Evolutionary conservation across 2,888 invertebrate genomes (phyloP).

Genomic region (Panopea generosa): DNA sequence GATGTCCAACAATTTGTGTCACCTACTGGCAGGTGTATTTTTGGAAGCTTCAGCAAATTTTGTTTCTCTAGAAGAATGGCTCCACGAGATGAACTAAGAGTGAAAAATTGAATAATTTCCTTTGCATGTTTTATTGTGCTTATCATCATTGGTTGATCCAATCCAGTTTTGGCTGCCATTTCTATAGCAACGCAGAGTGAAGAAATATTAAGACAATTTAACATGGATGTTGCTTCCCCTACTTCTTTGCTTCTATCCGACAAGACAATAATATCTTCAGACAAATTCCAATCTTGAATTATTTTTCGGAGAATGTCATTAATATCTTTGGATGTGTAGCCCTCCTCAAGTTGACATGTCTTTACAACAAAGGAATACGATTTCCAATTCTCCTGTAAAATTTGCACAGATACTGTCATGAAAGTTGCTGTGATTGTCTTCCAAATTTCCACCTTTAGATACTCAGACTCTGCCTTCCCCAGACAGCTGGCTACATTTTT

Average conservation of each 20-base stretch:
- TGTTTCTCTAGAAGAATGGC: constrained; percentile 36
- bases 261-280: constrained; percentile 31
- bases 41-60: constrained; percentile 20
- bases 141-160: constrained; percentile 11
- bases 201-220: constrained; percentile 20
- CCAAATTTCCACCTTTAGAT: constrained; percentile 59
- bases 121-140: constrained; percentile 20
- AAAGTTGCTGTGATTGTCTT: constrained; percentile 35
- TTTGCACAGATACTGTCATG: constrained; percentile 44
- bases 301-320: constrained; percentile 1
- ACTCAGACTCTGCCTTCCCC: constrained; percentile 31
- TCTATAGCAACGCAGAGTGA: constrained; percentile 47
- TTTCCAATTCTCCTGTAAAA: constrained; percentile 46
- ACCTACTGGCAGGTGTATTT: constrained; percentile 15
- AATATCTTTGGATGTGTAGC: constrained; percentile 15
- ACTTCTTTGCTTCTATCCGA: constrained; percentile 16
- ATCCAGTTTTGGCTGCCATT: constrained; percentile 30
- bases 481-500: constrained; percentile 30
- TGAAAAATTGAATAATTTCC: constrained; percentile 35
- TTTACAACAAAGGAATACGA: constrained; percentile 36
- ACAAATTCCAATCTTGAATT: constrained; percentile 13
- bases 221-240: constrained; percentile 12
- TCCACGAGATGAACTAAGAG: constrained; percentile 1
- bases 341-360: constrained; percentile 30
- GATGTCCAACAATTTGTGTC: constrained; percentile 25